Evolutionary conservation across 2,797 vertebrate species (phyloP).

Genomic region (Lates japonicus): DNA sequence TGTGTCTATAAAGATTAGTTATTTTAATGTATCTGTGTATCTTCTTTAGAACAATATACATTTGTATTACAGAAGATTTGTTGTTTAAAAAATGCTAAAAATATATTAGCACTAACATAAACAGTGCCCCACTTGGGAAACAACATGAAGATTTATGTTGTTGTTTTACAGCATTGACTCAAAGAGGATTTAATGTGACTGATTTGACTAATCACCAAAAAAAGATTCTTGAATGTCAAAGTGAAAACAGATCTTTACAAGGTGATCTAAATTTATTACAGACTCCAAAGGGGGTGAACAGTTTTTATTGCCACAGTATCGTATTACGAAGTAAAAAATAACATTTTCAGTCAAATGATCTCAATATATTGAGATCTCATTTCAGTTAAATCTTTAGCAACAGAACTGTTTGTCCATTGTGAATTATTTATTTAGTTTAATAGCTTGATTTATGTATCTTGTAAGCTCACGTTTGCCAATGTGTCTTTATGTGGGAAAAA

Average conservation of each 20-base stretch:
- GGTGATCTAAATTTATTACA: no score
- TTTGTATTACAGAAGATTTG: background rate
- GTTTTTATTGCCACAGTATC: background rate
- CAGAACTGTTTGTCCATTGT: no score
- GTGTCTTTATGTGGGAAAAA: no score
- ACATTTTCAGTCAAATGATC: background rate
- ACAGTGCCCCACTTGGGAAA: background rate
- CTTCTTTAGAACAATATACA: background rate
- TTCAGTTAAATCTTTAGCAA: background rate
- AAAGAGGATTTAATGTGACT: background rate
- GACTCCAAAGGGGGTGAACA: background rate
- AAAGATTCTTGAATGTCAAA: background rate
- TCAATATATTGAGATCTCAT: background rate
- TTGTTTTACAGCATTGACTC: background rate
- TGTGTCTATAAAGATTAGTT: background rate
- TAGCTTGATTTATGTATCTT: no score
- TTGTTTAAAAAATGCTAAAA: background rate
- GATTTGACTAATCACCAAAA: background rate
- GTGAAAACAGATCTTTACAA: no score
- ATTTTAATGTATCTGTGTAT: background rate
- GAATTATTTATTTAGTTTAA: background rate
- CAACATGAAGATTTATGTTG: no score
- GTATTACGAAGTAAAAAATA: background rate
- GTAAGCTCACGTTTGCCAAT: no score
- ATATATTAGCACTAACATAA: background rate